Evolutionary conservation across 2,113 vertebrate species (phyloP), one percentile per base, ranked within the genome.

Genomic region (Archocentrus centrarchus): DNA sequence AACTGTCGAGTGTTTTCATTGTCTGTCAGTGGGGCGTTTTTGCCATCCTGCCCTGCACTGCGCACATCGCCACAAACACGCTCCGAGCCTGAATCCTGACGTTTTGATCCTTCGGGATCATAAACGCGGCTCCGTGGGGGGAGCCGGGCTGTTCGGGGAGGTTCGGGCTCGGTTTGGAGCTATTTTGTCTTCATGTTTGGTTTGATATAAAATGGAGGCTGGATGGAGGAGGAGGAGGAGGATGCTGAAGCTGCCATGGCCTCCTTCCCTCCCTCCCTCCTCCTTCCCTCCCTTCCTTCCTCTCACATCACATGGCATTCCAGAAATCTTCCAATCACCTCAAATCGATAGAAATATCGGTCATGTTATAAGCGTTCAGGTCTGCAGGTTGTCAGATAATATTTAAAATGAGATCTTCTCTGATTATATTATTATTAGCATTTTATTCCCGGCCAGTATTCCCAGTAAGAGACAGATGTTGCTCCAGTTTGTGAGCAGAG

Each of bases 151-250:
- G 44, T 14, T 15, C 20, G 1, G 4, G 14, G 15, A 3, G 6
- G 58, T 20, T 68, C 1, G 11, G 61, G 50, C 14, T 57, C 8
- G 6, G 30, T 66, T 2, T 6, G 61, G 2, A 15, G 24, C 4
- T 15, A 17, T 61, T 58, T 77, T 32, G 41, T 68, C 24, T n/a
- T 13, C 22, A 14, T 35, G 77, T 44, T 11, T 50, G 57, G 81
- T 82, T 70, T 59, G 81, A 32, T 89, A 66, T 90, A 93, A 94
- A 90, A 94, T 93, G 91, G 90, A 92, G 93, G 91, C 89, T 84
- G 82, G 41, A 50, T 75, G 87, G 68, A 80, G 15, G 62, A 80
- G 41, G 82, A 85, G 55, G 79, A 80, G 75, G 89, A 86, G 89
- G 87, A 85, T 50, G 79, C 70, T 50, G 91, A 84, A 6, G 84